Conservation (phyloP, 2,888 invertebrate species). For the Thumatha senex region DNA sequence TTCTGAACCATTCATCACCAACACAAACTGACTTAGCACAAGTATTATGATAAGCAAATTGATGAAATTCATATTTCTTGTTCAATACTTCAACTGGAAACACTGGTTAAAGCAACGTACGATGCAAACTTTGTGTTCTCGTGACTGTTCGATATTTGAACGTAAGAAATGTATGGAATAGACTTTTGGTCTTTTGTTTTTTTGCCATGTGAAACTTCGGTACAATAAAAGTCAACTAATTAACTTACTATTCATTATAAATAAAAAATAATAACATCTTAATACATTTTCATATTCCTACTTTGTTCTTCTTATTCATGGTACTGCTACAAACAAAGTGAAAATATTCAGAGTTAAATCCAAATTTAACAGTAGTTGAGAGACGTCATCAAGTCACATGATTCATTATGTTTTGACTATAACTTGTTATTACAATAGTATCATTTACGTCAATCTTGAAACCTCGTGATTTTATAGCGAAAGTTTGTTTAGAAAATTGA, state of each 20-base stretch:
- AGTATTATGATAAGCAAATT: slow-evolving; percentile 27
- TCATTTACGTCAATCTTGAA: neutral
- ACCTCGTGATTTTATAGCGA: neutral
- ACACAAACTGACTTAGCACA: slow-evolving; percentile 24
- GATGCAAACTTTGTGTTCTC: slow-evolving; percentile 4
- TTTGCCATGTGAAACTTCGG: neutral
- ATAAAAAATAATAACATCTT: too few relatives aligned
- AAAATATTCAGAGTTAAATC: neutral
- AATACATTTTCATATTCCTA: neutral
- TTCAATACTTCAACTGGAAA: slow-evolving; percentile 7
- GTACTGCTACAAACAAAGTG: neutral
- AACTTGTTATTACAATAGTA: neutral
- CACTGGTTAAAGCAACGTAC: slow-evolving; percentile 9
- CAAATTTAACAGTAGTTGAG: neutral
- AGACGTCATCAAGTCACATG: neutral
- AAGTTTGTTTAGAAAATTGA: neutral
- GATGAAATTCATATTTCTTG: slow-evolving; percentile 22
- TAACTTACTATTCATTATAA: too few relatives aligned
- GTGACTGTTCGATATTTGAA: slow-evolving; percentile 13
- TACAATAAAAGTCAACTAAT: too few relatives aligned
- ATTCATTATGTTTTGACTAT: neutral
- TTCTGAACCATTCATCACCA: slow-evolving; percentile 25
- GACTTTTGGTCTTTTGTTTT: neutral
- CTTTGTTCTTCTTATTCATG: neutral
- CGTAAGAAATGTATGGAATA: slow-evolving; percentile 10